Evolutionary conservation across 1,140 invertebrate species (phyloP).

Genomic region (Brachionus sp.): DNA sequence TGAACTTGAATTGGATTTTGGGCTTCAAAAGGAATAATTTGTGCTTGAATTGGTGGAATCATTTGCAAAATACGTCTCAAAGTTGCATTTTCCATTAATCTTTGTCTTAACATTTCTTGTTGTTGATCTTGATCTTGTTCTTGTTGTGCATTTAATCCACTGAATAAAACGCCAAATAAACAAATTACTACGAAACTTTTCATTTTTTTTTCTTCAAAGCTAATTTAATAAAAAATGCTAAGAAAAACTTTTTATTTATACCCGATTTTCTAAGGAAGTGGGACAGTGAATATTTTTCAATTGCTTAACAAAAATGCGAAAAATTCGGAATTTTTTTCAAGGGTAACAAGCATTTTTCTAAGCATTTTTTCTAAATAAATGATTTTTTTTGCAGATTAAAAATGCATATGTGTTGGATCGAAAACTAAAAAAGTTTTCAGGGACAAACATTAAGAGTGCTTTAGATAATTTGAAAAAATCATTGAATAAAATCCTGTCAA

Average conservation of each 20-base stretch:
- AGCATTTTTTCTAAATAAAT: no score
- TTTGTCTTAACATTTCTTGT: background rate
- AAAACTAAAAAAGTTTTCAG: background rate
- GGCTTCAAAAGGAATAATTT: background rate
- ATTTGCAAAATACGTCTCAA: background rate
- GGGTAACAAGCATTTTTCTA: no score
- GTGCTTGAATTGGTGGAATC: background rate
- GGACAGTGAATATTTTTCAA: background rate
- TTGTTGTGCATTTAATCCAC: background rate
- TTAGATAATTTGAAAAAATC: background rate
- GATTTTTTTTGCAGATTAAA: background rate
- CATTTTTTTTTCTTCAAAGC: background rate
- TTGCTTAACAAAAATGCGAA: background rate
- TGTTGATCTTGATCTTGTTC: background rate
- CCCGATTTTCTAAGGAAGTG: background rate
- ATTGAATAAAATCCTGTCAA: background rate
- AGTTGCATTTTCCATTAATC: background rate
- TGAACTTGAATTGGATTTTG: constrained; percentile 21
- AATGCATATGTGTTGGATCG: background rate
- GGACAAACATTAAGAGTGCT: background rate
- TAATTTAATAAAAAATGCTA: background rate
- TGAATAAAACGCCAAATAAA: background rate
- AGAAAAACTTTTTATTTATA: background rate
- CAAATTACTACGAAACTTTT: background rate
- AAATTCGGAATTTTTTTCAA: background rate